These are phyloP conservation scores for Chinchilla lanigera DNA, from an alignment of 2,113 vertebrate genomes.

Conservation along the genomic window DNA sequence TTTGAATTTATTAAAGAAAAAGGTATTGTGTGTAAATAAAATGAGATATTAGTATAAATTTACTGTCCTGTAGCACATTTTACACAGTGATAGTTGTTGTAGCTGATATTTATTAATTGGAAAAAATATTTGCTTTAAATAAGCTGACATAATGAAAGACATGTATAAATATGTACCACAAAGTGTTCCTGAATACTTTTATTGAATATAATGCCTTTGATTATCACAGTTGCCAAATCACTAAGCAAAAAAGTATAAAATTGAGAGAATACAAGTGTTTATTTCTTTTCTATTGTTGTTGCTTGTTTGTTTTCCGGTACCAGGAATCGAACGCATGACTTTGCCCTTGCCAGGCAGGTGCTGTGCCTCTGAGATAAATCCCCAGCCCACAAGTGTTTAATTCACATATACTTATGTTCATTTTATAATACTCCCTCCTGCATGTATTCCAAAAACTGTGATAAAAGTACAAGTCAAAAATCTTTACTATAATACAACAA, in stretches of 20 bases:
- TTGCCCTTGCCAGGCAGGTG: too few relatives aligned
- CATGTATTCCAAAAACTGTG: neutral
- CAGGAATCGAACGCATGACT: too few relatives aligned
- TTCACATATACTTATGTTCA: neutral
- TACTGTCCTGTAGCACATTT: neutral
- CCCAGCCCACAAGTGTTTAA: neutral
- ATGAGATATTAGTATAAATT: neutral
- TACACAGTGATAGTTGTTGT: neutral
- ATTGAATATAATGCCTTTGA: neutral
- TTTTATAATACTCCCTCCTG: neutral
- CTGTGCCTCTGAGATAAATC: too few relatives aligned
- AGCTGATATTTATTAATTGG: constrained; percentile 53
- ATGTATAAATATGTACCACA: neutral
- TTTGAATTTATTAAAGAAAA: constrained; percentile 30
- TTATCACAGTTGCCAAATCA: neutral
- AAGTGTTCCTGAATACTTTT: constrained; percentile 39
- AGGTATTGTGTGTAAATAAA: neutral
- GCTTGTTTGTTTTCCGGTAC: too few relatives aligned
- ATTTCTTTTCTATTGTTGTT: too few relatives aligned
- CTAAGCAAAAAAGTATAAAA: neutral
- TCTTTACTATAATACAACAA: neutral
- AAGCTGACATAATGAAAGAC: constrained; percentile 50
- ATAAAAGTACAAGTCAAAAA: neutral
- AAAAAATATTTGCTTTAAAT: constrained; percentile 43
- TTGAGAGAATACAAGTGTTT: neutral